These are phyloP conservation scores for Sphenopsis melanotis DNA, from an alignment of 2,797 vertebrate genomes.

Conservation along the genomic window DNA sequence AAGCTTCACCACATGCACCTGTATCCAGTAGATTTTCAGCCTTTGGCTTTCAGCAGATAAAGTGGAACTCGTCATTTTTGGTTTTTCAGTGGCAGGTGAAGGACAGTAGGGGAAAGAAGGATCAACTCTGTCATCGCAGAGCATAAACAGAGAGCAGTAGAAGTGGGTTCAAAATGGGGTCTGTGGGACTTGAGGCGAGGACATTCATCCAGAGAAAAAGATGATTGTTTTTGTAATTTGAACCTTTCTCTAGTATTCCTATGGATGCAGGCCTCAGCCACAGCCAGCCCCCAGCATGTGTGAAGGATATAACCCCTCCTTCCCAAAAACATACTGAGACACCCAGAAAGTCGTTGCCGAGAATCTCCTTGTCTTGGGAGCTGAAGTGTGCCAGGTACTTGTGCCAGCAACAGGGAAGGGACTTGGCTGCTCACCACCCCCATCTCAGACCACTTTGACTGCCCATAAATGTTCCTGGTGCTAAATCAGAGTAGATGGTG, in stretches of 20 bases:
- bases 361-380: not conserved
- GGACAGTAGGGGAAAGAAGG: not conserved
- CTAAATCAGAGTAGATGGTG: not conserved
- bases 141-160: not conserved
- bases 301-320: not conserved
- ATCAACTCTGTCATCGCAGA: not conserved
- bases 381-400: not conserved
- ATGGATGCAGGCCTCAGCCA: not conserved
- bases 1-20: not conserved
- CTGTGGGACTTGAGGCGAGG: not conserved
- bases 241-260: not conserved
- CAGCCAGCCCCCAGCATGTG: not conserved
- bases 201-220: not conserved
- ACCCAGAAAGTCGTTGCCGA: not conserved
- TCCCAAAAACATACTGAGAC: not conserved
- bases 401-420: not conserved
- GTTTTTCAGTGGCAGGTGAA: not conserved
- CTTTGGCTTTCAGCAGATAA: not conserved
- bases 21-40: not conserved
- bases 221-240: not conserved
- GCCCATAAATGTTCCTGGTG: not conserved
- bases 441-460: not conserved
- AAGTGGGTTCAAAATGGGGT: not conserved
- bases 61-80: not conserved
- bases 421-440: not conserved